Evolutionary conservation across 1,140 invertebrate species (phyloP).

Genomic region (Triops longicaudatus): DNA sequence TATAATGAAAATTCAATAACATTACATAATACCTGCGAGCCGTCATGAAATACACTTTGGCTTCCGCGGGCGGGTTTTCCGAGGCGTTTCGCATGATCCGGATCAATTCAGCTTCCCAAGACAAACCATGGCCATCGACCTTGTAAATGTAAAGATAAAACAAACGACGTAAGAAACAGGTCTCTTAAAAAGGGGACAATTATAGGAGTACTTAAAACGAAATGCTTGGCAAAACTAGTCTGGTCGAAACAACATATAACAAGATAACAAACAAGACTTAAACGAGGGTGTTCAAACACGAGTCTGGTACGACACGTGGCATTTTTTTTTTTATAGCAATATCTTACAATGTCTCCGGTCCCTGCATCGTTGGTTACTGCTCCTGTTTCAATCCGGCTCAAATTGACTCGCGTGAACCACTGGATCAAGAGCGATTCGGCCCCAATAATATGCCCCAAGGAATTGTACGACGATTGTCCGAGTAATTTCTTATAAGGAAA

Average conservation of each 20-base stretch:
- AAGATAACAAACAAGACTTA: not conserved
- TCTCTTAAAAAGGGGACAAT: conserved; percentile 41
- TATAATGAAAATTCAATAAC: not conserved
- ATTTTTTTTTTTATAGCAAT: not conserved
- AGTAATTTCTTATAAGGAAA: conserved; percentile 19
- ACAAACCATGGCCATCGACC: conserved; percentile 34
- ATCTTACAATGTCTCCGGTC: conserved; percentile 60
- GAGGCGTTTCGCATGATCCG: conserved; percentile 42
- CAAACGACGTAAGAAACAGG: conserved; percentile 43
- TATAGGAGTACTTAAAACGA: not conserved
- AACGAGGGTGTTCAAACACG: conserved; percentile 18
- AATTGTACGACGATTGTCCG: conserved; percentile 39
- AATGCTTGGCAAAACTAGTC: not conserved
- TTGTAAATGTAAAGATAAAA: conserved; percentile 18
- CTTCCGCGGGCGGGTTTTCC: conserved; percentile 34
- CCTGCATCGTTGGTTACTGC: conserved; percentile 57
- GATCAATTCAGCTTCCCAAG: conserved; percentile 58
- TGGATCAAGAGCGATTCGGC: conserved; percentile 53
- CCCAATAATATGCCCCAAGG: conserved; percentile 50
- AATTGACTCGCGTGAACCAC: conserved; percentile 58
- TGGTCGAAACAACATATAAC: not conserved
- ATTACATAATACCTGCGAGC: conserved; percentile 47
- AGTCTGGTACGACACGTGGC: conserved; percentile 27
- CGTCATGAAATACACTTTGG: conserved; percentile 51
- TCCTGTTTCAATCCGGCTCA: conserved; percentile 52